Evolutionary conservation across 2,888 invertebrate genomes (phyloP).

Genomic region (Plebejus anna): DNA sequence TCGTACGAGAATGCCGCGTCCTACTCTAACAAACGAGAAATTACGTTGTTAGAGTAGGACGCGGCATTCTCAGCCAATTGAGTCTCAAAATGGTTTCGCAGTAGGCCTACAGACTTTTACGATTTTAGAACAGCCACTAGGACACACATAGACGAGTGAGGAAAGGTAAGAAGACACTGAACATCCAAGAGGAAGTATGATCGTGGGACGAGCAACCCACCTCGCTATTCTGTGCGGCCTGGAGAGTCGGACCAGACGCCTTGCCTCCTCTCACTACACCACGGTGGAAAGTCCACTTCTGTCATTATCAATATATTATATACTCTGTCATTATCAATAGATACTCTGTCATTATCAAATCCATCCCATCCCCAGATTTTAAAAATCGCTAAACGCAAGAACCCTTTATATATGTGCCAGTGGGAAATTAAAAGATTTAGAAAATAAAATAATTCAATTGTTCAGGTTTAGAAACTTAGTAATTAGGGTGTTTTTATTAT

Average conservation of each 20-base stretch:
- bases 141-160: constrained; percentile 46
- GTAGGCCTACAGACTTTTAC: constrained; percentile 36
- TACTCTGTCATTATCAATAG: constrained; percentile 51
- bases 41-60: too few relatives aligned
- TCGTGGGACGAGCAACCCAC: constrained; percentile 58
- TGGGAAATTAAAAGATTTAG: neutral
- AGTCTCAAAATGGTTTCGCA: too few relatives aligned
- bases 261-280: constrained; percentile 87
- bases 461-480: neutral
- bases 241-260: constrained; percentile 73
- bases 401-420: neutral
- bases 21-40: too few relatives aligned
- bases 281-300: constrained; percentile 91
- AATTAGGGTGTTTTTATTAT: neutral
- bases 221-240: constrained; percentile 72
- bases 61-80: too few relatives aligned
- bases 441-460: neutral
- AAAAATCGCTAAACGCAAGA: neutral
- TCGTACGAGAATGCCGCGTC: too few relatives aligned
- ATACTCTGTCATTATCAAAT: constrained; percentile 39
- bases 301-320: constrained; percentile 63
- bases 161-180: constrained; percentile 57
- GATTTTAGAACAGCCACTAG: constrained; percentile 47
- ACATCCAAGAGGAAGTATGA: constrained; percentile 50
- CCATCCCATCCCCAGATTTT: constrained; percentile 5